Evolutionary conservation across 2,888 invertebrate species (phyloP).

Genomic region (Eumerus sabulonum): DNA sequence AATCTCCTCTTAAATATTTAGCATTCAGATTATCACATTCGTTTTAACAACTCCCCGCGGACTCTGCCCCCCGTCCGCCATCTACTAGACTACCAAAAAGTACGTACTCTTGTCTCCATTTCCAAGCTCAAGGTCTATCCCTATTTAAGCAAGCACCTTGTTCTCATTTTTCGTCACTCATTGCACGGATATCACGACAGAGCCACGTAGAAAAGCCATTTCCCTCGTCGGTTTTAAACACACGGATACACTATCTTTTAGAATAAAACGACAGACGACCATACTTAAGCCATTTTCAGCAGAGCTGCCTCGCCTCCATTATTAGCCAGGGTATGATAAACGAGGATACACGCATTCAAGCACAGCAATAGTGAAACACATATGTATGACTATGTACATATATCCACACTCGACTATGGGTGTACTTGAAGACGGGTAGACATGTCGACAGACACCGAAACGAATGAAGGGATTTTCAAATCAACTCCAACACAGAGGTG

Average conservation of each 20-base stretch:
- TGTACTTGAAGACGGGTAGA: conserved; percentile 39
- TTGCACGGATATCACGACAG: conserved; percentile 38
- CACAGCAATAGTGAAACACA: too few relatives aligned
- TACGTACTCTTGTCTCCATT: neutral
- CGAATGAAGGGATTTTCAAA: conserved; percentile 56
- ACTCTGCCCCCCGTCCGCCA: too few relatives aligned
- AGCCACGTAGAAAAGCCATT: conserved; percentile 66
- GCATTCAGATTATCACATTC: too few relatives aligned
- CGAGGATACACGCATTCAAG: conserved; percentile 57
- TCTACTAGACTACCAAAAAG: too few relatives aligned
- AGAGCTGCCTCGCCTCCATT: conserved; percentile 37
- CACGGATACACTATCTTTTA: conserved; percentile 63
- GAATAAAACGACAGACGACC: conserved; percentile 58
- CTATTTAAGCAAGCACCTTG: conserved; percentile 44
- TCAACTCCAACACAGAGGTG: conserved; percentile 26
- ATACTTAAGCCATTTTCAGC: conserved; percentile 65
- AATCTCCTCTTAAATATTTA: too few relatives aligned
- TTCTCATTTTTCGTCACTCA: conserved; percentile 1
- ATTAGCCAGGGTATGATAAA: conserved; percentile 65
- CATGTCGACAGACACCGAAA: conserved; percentile 65
- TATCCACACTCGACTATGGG: neutral
- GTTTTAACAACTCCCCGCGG: too few relatives aligned
- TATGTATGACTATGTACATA: too few relatives aligned
- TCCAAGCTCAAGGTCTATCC: conserved; percentile 14
- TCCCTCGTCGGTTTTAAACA: conserved; percentile 55